Evolutionary conservation across 2,888 invertebrate species (phyloP), one percentile per base, ranked within the genome.

Genomic region (Halocaridina rubra): DNA sequence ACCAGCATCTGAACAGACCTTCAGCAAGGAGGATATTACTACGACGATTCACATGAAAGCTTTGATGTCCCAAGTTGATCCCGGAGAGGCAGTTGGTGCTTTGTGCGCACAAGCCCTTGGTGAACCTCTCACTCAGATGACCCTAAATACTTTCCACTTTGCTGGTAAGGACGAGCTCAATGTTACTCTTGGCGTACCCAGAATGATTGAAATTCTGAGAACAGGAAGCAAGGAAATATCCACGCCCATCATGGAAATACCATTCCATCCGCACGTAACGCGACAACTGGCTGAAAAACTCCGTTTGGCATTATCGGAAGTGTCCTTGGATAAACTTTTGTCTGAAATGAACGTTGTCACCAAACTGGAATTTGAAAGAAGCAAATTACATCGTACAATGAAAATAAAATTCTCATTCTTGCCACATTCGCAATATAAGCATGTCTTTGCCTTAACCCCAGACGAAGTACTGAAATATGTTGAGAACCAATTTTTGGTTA

Each of bases 81-180:
- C 99, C 0, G 99, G 99, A 0, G 99, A 99, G 91, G 96, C 98
- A 0, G 99, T 99, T 0, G 98, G 98, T 2, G 92, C 98, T 24
- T 91, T 99, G 88, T 99, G 99, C 16, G 99, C 99, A 1, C 99
- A 99, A 92, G 98, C 98, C 0, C 95, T 99, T 87, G 99, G 99
- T 82, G 99, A 99, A 91, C 99, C 99, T 0, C 99, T 99, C 1
- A 99, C 99, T 85, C 99, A 99, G 93, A 99, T 99, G 99, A 99
- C 99, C 90, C 92, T 99, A 90, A 99, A 99, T 91, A 99, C 99
- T 59, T 99, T 99, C 92, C 99, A 99, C 91, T 99, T 99, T 91
- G 99, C 99, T 89, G 99, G 99, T 90, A 95, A 98, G 92, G 98
- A 99, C 93, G 99, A 99, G 92, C 99, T 99, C 98, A 99, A 99